Percentiles rank a stretch among this genome's conserved stretches.
Evolutionary conservation across 2,113 vertebrate species (phyloP).

Genomic region (Myotis lucifugus): DNA sequence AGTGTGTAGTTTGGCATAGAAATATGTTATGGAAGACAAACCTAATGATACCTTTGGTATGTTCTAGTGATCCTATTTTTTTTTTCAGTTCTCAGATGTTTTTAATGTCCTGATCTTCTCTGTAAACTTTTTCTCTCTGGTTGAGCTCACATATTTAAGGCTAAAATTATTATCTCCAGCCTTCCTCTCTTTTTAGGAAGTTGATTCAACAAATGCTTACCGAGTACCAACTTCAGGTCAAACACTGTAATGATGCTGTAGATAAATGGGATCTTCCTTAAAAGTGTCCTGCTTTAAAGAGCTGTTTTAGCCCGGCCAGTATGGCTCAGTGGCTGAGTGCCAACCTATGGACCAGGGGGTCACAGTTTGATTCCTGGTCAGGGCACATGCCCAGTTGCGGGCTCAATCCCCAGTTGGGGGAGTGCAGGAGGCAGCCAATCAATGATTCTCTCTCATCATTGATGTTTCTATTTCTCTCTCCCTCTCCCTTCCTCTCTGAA

Average conservation of each 20-base stretch:
- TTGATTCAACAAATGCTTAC: background rate
- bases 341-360: too few species aligned
- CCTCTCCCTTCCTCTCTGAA: too few species aligned
- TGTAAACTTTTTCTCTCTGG: background rate
- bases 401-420: too few species aligned
- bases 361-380: too few species aligned
- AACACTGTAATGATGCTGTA: background rate
- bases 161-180: background rate
- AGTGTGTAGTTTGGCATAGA: background rate
- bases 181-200: background rate
- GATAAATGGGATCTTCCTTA: background rate
- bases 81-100: background rate
- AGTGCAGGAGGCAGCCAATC: too few species aligned
- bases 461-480: too few species aligned
- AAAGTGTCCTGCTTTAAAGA: background rate
- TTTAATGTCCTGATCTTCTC: background rate
- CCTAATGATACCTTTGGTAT: background rate
- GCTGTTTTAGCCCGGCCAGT: background rate
- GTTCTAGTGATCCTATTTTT: background rate
- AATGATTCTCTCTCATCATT: too few species aligned
- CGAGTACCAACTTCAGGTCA: background rate
- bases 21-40: background rate
- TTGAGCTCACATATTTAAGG: background rate
- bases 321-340: too few species aligned
- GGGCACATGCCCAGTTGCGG: too few species aligned